Conservation (phyloP, 1,140 invertebrate genomes). For the Trichonephila clavata region DNA sequence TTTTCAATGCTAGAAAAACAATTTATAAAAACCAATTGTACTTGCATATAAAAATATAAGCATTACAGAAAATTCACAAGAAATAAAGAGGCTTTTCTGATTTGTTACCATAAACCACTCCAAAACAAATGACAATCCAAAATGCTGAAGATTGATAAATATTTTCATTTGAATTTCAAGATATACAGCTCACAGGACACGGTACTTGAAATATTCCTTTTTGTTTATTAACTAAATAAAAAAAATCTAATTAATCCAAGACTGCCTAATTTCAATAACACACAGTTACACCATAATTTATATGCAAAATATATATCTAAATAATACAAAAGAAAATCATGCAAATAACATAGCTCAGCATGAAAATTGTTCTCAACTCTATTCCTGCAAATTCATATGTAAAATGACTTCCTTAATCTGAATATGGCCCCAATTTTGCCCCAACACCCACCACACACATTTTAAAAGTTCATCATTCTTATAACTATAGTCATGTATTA, state of each 20-base stretch:
- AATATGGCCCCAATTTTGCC: no score
- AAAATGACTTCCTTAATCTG: no score
- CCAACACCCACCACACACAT: no score
- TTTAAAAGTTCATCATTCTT: no score
- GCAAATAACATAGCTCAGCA: no score
- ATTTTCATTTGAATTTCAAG: background rate
- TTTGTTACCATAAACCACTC: background rate
- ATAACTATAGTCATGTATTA: no score
- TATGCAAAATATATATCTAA: no score
- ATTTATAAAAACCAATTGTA: background rate
- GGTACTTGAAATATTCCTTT: slow-evolving; percentile 40
- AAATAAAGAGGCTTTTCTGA: background rate
- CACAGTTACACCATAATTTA: no score
- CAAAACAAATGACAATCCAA: slow-evolving; percentile 17
- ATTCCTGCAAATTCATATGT: no score
- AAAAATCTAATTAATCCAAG: background rate
- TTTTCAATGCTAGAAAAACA: background rate
- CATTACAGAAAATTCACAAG: background rate
- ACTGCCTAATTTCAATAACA: no score
- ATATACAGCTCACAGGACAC: slow-evolving; percentile 19
- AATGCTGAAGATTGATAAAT: background rate
- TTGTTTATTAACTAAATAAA: slow-evolving; percentile 27
- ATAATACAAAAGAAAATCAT: no score
- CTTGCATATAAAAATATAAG: background rate
- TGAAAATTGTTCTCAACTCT: no score